Conservation (phyloP, 2,113 vertebrate genomes). For the Heterocephalus glaber region DNA sequence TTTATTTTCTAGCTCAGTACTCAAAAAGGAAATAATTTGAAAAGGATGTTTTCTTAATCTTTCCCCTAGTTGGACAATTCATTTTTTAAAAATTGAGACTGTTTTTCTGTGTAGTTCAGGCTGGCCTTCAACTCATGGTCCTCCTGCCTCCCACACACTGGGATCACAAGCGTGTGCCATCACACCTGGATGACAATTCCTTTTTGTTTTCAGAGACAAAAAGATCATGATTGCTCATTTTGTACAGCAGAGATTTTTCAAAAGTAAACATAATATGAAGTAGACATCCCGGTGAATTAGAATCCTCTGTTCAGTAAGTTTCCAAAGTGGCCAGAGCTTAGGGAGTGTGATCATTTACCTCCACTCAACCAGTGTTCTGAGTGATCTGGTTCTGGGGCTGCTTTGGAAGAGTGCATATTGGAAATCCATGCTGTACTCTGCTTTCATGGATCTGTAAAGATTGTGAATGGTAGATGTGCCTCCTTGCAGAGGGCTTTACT, state of each 20-base stretch:
- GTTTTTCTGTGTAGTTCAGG: not conserved
- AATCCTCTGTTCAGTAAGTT: not conserved
- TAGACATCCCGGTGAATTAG: not conserved
- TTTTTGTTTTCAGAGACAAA: slow-evolving; percentile 18
- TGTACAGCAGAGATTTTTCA: not conserved
- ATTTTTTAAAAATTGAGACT: not conserved
- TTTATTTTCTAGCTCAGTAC: not conserved
- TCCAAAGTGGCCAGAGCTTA: not conserved
- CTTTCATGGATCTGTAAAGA: not conserved
- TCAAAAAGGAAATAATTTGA: not conserved
- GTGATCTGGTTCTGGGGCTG: not conserved
- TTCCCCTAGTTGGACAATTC: not conserved
- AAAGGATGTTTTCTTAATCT: not conserved
- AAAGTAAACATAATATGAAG: not conserved
- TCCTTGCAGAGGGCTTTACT: not conserved
- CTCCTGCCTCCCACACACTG: not conserved
- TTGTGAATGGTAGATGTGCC: not conserved
- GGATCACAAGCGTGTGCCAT: not conserved
- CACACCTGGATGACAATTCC: not conserved
- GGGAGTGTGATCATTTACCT: not conserved
- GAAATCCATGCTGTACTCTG: not conserved
- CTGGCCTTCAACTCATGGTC: not conserved
- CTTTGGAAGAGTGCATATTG: not conserved
- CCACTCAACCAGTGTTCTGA: not conserved
- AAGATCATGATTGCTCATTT: not conserved